Base-by-base conservation (phyloP, 2,888 invertebrate species). In the Apamea crenata region DNA sequence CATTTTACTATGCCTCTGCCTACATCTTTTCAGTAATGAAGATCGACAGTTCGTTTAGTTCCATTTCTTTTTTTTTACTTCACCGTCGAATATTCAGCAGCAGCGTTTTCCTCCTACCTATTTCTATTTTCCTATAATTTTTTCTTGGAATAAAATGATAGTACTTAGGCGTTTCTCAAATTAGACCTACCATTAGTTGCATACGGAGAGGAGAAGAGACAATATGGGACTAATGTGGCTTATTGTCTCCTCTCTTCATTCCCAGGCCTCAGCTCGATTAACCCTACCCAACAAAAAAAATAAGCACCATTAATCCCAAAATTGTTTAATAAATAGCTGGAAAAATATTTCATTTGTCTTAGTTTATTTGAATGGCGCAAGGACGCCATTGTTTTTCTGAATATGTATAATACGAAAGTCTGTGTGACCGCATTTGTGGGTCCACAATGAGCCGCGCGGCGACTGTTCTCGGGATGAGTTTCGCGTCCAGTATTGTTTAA, bases 401-500 rank as follows among this genome's bases (percentile, higher is more conserved):
- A 96, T 96, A 96, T 96, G 95, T 96, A 95, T 96, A 96, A 95
- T 95, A 94, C 94, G 93, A 93, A 92, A 92, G 95, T 95, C 94
- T 93, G 94, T 95, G 95, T 95, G 96, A 95, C 96, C 96, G 96
- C 96, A 95, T 96, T 96, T 94, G 95, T 93, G 93, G 94, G 90
- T 89, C 92, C 93, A 96, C 96, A 96, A 96, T 96, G 95, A 95
- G 92, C 94, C 92, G 92, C 93, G 92, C 93, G 93, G 94, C 93
- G 94, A 94, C 95, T 95, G 94, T 95, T 94, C 96, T 94, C 93
- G 94, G 95, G 95, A 96, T 95, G 96, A 96, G 96, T 96, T 96
- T 96, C 93, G 94, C 94, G 96, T 96, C 96, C 96, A 96, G 96
- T 96, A 96, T 96, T 96, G 96, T 96, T 96, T 95, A 96, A 96